Conservation (phyloP, 2,888 invertebrate species). For the Chromoteleia sp. region DNA sequence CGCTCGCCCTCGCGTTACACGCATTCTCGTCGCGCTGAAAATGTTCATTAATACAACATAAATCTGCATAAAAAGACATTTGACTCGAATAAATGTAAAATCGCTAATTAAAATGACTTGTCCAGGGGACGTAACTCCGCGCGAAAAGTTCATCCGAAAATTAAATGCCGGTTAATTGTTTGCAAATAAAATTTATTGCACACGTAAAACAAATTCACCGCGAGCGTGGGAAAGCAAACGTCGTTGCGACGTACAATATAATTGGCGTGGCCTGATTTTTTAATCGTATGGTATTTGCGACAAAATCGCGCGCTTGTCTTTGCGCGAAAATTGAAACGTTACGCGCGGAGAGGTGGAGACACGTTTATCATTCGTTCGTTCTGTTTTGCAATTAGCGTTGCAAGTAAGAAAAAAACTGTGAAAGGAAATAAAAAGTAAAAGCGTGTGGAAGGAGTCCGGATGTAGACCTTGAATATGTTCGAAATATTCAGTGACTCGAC, state of each 20-base stretch:
- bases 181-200: background rate
- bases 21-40: slow-evolving; percentile 62
- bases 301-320: background rate
- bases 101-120: slow-evolving; percentile 24
- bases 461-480: slow-evolving; percentile 73
- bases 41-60: slow-evolving; percentile 65
- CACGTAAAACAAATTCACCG: background rate
- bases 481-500: slow-evolving; percentile 72
- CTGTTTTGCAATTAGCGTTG: slow-evolving; percentile 18
- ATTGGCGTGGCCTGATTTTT: background rate
- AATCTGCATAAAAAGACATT: slow-evolving; percentile 64
- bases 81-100: slow-evolving; percentile 53
- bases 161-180: background rate
- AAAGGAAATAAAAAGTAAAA: slow-evolving; percentile 68
- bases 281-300: background rate
- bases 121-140: background rate
- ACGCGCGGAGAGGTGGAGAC: too few relatives aligned
- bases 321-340: too few relatives aligned
- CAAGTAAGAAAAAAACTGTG: slow-evolving; percentile 15
- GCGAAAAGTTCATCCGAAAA: background rate
- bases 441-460: slow-evolving; percentile 59
- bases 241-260: background rate
- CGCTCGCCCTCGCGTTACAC: slow-evolving; percentile 55
- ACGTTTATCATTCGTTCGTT: background rate
- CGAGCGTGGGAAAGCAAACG: background rate